These are phyloP conservation scores for Phyllotreta cruciferae DNA, from an alignment of 2,888 invertebrate species.

Conservation along the genomic window DNA sequence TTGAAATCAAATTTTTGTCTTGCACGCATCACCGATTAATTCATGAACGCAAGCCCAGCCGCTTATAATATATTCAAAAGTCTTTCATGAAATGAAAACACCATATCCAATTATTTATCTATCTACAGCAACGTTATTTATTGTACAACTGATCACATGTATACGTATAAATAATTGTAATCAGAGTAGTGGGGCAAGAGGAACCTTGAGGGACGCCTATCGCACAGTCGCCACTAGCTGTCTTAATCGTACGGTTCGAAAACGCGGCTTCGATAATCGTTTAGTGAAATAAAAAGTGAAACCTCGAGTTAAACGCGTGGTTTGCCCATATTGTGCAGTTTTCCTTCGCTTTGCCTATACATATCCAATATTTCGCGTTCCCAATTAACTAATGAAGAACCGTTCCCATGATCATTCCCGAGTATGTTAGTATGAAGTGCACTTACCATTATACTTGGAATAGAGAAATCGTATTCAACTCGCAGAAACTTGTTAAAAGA, in stretches of 20 bases:
- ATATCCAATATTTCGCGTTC: too few relatives aligned
- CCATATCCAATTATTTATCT: conserved; percentile 13
- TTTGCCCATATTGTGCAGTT: conserved; percentile 7
- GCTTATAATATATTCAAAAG: too few relatives aligned
- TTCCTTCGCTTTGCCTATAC: not conserved
- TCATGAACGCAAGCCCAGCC: too few relatives aligned
- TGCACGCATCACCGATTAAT: not conserved
- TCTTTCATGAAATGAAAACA: not conserved
- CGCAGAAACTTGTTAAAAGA: conserved; percentile 92
- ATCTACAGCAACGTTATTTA: conserved; percentile 22
- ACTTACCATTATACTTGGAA: conserved; percentile 92
- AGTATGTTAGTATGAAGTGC: conserved; percentile 69
- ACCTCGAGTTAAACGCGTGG: not conserved
- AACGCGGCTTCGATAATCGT: not conserved
- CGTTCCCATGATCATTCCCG: conserved; percentile 56
- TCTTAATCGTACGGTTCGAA: conserved; percentile 2
- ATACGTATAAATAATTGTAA: conserved; percentile 13
- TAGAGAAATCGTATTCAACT: conserved; percentile 90
- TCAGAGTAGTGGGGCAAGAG: conserved; percentile 31
- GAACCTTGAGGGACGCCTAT: conserved; percentile 39
- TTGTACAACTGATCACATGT: conserved; percentile 38
- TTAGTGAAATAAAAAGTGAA: not conserved
- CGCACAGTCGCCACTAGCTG: conserved; percentile 10
- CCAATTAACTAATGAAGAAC: conserved; percentile 43
- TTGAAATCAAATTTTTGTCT: not conserved